Conservation (phyloP, 2,888 invertebrate species). For the Torymus aiolomorphi region DNA sequence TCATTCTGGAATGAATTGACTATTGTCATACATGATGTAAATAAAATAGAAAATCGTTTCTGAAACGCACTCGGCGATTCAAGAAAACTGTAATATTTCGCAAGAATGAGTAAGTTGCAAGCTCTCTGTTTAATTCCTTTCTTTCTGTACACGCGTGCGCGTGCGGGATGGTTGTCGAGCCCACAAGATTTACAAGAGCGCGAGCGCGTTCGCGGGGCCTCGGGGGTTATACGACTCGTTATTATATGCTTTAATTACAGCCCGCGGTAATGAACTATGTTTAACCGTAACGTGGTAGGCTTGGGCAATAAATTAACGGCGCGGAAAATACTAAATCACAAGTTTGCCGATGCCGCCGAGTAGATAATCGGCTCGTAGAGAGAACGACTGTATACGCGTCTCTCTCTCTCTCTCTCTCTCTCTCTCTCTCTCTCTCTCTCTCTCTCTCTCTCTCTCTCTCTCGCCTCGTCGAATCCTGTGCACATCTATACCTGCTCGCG, state of each 20-base stretch:
- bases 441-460: neutral
- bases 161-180: conserved; percentile 31
- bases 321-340: conserved; percentile 75
- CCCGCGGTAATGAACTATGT: conserved; percentile 74
- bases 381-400: conserved; percentile 69
- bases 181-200: conserved; percentile 72
- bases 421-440: too few species aligned
- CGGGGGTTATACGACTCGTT: conserved; percentile 72
- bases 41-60: too few species aligned
- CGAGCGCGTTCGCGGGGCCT: conserved; percentile 60
- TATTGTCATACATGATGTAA: too few species aligned
- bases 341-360: conserved; percentile 74
- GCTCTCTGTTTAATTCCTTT: neutral
- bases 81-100: too few species aligned
- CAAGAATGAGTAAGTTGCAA: too few species aligned
- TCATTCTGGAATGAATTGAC: too few species aligned
- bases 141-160: conserved; percentile 11
- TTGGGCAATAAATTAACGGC: conserved; percentile 73
- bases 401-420: too few species aligned
- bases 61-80: too few species aligned
- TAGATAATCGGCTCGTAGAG: conserved; percentile 71
- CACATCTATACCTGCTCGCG: neutral
- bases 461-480: neutral
- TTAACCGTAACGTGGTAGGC: conserved; percentile 74
- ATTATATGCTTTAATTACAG: conserved; percentile 75